These are phyloP conservation scores for Malurus alboscapulatus DNA, from an alignment of 2,113 vertebrate genomes.

Conservation along the genomic window DNA sequence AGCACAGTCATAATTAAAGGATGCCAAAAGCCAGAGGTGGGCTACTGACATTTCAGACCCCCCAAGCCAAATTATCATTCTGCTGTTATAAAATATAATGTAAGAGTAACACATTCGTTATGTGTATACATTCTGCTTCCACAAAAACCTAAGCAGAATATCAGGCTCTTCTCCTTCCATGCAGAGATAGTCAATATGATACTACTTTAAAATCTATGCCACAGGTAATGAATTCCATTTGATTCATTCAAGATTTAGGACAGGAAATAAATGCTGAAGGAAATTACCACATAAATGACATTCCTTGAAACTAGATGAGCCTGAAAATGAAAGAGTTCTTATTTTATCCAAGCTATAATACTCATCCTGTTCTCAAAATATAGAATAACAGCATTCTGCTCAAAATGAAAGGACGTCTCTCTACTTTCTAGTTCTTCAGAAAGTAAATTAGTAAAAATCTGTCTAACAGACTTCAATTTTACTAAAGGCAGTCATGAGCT, in stretches of 20 bases:
- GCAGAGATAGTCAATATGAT: not conserved
- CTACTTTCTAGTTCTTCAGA: not conserved
- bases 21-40: not conserved
- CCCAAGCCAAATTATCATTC: not conserved
- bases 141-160: not conserved
- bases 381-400: not conserved
- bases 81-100: not conserved
- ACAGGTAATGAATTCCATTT: conserved; percentile 33
- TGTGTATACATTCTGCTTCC: not conserved
- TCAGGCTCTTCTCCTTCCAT: not conserved
- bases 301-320: conserved; percentile 28
- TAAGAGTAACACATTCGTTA: not conserved
- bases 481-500: not conserved
- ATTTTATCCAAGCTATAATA: not conserved
- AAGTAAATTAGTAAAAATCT: not conserved
- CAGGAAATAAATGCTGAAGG: conserved; percentile 46
- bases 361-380: not conserved
- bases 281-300: conserved; percentile 56
- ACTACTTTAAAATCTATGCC: conserved; percentile 4
- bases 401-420: not conserved
- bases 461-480: not conserved
- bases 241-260: conserved; percentile 29
- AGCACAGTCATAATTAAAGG: not conserved
- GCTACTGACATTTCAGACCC: not conserved
- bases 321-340: not conserved